Percentiles rank a stretch among this genome's conserved stretches.
Conservation (phyloP, 2,797 vertebrate genomes). For the Micromesistius poutassou region DNA sequence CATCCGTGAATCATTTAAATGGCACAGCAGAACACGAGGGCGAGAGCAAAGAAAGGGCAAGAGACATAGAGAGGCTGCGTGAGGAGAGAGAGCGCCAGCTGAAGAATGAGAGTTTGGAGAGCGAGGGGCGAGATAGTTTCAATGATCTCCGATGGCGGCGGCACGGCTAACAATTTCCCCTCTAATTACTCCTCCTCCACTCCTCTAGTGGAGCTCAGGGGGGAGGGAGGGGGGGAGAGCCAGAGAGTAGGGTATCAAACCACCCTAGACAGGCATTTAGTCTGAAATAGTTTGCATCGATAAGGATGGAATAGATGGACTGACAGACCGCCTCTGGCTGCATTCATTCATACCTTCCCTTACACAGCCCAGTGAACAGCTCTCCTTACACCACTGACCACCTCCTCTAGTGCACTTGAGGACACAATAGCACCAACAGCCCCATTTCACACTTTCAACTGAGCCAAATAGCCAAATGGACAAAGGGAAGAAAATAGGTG, state of each 20-base stretch:
- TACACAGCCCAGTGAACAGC: not conserved
- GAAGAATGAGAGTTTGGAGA: slow-evolving; percentile 3
- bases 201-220: slow-evolving; percentile 55
- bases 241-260: not conserved
- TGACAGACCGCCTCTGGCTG: not conserved
- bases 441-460: not conserved
- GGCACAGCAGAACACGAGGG: slow-evolving; percentile 17
- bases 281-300: not conserved
- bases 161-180: slow-evolving; percentile 63
- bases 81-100: not conserved
- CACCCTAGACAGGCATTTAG: not conserved
- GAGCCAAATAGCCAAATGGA: not conserved
- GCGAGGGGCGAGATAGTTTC: slow-evolving; percentile 43
- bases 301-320: not conserved
- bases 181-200: slow-evolving; percentile 64
- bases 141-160: slow-evolving; percentile 59
- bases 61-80: too few relatives aligned
- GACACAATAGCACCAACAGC: not conserved
- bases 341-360: not conserved
- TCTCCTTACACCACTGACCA: not conserved
- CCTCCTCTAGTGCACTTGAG: not conserved
- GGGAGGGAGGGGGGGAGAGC: slow-evolving; percentile 23
- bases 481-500: not conserved
- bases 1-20: slow-evolving; percentile 64
- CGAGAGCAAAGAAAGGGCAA: not conserved